A percentile compares a stretch with the other conserved stretches of the same genome.
phyloP scores from a whole-genome alignment of 2,797 vertebrate genomes.

The Channallabes apus region DNA sequence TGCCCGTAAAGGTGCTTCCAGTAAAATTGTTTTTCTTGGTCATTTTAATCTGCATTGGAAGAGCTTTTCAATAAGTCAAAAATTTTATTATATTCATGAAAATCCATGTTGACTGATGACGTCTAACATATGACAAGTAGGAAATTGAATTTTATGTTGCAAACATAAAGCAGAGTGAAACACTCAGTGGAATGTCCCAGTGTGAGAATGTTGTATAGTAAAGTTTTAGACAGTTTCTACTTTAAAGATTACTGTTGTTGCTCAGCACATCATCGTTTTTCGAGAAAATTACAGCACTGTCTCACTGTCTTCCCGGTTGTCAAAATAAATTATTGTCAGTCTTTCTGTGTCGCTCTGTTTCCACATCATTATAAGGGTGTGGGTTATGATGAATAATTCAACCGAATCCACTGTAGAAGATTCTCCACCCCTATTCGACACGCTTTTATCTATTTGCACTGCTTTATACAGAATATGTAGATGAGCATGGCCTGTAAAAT shows the following conservation, averaged over 20 bases:
- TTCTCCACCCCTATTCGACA: neutral
- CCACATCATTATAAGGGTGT: slow-evolving; percentile 1
- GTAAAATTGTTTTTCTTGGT: neutral
- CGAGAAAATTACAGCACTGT: slow-evolving; percentile 26
- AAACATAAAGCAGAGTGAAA: neutral
- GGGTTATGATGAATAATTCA: slow-evolving; percentile 2
- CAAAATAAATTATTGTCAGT: slow-evolving; percentile 25
- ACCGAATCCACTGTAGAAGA: neutral
- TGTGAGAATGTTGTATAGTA: neutral
- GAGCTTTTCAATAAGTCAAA: neutral
- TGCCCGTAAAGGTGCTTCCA: neutral
- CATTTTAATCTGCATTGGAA: neutral
- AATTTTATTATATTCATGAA: no score
- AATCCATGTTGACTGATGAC: no score
- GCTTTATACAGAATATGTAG: slow-evolving; percentile 21
- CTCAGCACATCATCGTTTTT: slow-evolving; percentile 28
- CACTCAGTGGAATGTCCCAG: neutral
- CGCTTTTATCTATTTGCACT: neutral
- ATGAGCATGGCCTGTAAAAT: neutral
- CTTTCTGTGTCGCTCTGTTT: slow-evolving; percentile 14
- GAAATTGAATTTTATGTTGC: no score
- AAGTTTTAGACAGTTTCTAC: neutral
- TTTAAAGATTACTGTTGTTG: slow-evolving; percentile 1
- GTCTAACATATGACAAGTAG: no score
- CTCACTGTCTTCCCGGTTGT: slow-evolving; percentile 18